phyloP scores from a whole-genome alignment of 2,888 invertebrate species.

The Cephonodes hylas region DNA sequence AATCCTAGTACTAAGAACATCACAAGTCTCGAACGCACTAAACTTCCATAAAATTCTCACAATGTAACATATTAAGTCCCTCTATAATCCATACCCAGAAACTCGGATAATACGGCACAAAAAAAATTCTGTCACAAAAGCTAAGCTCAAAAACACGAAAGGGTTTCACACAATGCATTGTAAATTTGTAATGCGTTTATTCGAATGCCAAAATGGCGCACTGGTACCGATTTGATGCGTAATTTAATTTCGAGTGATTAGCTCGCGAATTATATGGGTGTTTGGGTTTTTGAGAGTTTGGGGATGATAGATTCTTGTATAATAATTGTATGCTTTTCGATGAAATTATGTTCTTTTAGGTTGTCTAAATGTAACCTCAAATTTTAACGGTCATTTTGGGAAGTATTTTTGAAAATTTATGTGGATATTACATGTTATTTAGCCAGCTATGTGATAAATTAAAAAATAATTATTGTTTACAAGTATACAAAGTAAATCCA shows the following conservation, averaged over 20 bases:
- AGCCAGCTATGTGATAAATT: too few relatives aligned
- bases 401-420: too few relatives aligned
- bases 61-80: background rate
- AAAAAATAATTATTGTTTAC: too few relatives aligned
- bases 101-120: conserved; percentile 18
- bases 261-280: background rate
- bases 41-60: too few relatives aligned
- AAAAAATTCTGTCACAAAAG: conserved; percentile 42
- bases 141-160: conserved; percentile 39
- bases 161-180: conserved; percentile 34
- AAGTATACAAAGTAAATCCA: too few relatives aligned
- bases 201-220: background rate
- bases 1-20: too few relatives aligned
- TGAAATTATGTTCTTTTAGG: too few relatives aligned
- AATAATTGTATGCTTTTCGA: background rate
- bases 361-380: too few relatives aligned
- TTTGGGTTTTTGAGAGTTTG: background rate
- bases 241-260: background rate
- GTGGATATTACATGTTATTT: too few relatives aligned
- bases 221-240: background rate
- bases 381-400: too few relatives aligned
- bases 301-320: background rate
- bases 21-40: too few relatives aligned
- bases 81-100: background rate
- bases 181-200: background rate